Evolutionary conservation across 2,888 invertebrate genomes (phyloP).

Genomic region (Cenopis cana): DNA sequence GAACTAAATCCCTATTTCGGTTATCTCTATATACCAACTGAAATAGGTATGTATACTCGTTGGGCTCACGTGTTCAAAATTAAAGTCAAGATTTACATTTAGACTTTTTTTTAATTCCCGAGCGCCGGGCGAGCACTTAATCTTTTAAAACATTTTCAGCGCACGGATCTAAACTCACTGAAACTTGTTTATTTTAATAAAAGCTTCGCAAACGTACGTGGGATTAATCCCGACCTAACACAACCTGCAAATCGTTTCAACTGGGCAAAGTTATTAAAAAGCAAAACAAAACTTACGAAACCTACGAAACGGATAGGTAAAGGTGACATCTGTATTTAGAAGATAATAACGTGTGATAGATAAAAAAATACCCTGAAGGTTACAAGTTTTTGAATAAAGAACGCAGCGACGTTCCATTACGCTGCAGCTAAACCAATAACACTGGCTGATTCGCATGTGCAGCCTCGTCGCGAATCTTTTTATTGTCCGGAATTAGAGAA

Average conservation of each 20-base stretch:
- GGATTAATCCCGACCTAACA: constrained; percentile 21
- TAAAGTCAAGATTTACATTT: background rate
- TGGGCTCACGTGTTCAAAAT: too few species aligned
- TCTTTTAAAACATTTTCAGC: constrained; percentile 24
- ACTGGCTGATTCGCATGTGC: constrained; percentile 22
- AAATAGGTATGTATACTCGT: too few species aligned
- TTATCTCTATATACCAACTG: too few species aligned
- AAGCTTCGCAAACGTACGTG: constrained; percentile 21
- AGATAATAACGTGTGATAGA: background rate
- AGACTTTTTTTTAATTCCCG: background rate
- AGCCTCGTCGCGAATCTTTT: constrained; percentile 31
- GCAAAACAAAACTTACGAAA: constrained; percentile 22
- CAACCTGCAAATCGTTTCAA: constrained; percentile 8
- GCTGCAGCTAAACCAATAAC: constrained; percentile 5
- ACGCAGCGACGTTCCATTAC: constrained; percentile 30
- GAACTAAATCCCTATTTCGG: too few species aligned
- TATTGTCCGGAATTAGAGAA: constrained; percentile 39
- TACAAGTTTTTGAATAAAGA: constrained; percentile 12
- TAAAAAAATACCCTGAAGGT: background rate
- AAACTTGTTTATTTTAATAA: constrained; percentile 27
- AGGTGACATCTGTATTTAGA: constrained; percentile 4
- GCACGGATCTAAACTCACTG: constrained; percentile 3
- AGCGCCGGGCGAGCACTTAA: constrained; percentile 12
- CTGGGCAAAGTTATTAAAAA: background rate
- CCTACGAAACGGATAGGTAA: constrained; percentile 1